phyloP scores from a whole-genome alignment of 2,797 vertebrate species.

The Saxicola maurus region DNA sequence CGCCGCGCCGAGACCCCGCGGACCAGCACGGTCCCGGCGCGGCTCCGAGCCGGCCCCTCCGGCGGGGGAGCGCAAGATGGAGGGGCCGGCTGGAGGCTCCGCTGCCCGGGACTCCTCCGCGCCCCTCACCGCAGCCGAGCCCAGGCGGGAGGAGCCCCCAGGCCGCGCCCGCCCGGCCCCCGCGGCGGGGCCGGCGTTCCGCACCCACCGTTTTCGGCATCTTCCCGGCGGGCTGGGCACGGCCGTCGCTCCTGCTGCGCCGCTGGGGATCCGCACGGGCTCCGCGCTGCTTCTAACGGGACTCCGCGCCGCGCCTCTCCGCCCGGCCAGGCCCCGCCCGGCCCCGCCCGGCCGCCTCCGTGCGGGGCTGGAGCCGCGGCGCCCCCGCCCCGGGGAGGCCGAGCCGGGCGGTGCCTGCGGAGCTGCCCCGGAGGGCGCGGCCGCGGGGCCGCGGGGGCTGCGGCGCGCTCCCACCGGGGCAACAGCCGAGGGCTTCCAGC shows the following conservation, averaged over 20 bases:
- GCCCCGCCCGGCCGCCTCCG: too few species aligned
- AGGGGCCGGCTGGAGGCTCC: not conserved
- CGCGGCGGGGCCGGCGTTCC: not conserved
- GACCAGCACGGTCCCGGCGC: not conserved
- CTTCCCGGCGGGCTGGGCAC: slow-evolving; percentile 25
- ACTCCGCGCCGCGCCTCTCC: not conserved
- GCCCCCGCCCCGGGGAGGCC: too few species aligned
- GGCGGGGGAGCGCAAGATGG: not conserved
- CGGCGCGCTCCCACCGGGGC: accelerated
- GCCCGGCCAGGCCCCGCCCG: not conserved
- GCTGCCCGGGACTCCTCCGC: not conserved
- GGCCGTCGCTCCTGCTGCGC: not conserved
- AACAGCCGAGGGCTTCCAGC: accelerated
- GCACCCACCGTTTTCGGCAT: slow-evolving; percentile 67
- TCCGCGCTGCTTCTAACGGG: slow-evolving; percentile 63
- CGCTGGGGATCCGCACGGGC: not conserved
- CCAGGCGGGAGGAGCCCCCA: not conserved
- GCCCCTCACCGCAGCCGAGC: not conserved
- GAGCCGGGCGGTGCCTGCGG: too few species aligned
- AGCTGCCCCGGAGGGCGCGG: not conserved
- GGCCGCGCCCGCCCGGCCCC: not conserved
- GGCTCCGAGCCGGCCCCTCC: not conserved
- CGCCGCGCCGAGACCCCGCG: not conserved
- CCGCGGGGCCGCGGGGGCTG: not conserved
- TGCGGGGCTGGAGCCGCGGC: too few species aligned